Base-by-base conservation (phyloP, 2,888 invertebrate species). In the Acronicta alni region DNA sequence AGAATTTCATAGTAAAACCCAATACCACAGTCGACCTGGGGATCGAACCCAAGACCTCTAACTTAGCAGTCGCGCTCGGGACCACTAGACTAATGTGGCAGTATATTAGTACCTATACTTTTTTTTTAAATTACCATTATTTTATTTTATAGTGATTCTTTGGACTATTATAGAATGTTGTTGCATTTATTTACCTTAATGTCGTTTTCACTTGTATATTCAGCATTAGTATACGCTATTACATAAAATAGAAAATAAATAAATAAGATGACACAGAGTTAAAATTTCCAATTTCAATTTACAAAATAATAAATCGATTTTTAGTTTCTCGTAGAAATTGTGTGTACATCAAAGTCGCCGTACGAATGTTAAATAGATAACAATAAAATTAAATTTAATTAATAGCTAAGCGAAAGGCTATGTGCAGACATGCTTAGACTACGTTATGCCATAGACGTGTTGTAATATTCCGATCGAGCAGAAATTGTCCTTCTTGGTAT, bases 381-480 rank as follows among this genome's bases (percentile, higher is more conserved):
- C 63, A 72, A 77, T 67, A 72, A 73, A 71, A 56, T 59, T 53
- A 46, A 60, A 52, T 57, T 49, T 75, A 75, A 73, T 78, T 68
- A 70, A 73, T 69, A 39, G 58, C 37, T 38, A 46, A 54, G 48
- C 59, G 63, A 75, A 68, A 77, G 69, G 61, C 61, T 72, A 46
- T 41, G 47, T 37, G 12, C 1, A 5, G 52, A 55, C 47, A 67
- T 46, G n/a, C 10, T 68, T 60, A 77, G 60, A 35, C 45, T 74
- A 72, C 42, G 64, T 44, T 60, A 57, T 23, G 53, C 20, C 44
- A 46, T 7, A 9, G 9, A 10, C 17, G 30, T 51, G 39, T 16
- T n/a, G 7, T 12, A 45, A 49, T 49, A 15, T 39, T 41, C 48
- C 0, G 17, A 32, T 26, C 0, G n/a, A 15, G 7, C n/a, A 16